Evolutionary conservation across 92 coral and sea anemone genomes (phyloP).

Genomic region (Zoanthus solanderi): DNA sequence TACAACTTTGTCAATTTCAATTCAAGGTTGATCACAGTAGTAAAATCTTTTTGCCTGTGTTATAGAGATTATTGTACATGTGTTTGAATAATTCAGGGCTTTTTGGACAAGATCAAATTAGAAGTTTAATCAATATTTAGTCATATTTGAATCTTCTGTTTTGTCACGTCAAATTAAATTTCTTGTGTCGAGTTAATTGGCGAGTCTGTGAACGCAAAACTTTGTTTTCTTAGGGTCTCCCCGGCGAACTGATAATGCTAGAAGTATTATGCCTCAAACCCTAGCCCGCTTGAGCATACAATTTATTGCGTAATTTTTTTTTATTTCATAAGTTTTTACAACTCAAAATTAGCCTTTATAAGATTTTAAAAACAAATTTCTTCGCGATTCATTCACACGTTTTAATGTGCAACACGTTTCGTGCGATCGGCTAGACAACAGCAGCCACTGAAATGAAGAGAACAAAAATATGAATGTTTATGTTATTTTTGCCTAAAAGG

Average conservation of each 20-base stretch:
- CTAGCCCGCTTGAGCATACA: constrained; percentile 1
- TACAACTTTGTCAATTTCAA: neutral
- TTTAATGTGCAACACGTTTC: too few species aligned
- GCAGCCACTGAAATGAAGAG: too few species aligned
- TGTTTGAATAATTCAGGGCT: neutral
- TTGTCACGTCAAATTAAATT: neutral
- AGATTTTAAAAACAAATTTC: neutral
- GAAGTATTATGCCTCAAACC: constrained; percentile 8
- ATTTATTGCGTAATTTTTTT: neutral
- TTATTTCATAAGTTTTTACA: neutral
- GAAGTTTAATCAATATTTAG: constrained; percentile 2
- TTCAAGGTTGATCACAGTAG: constrained; percentile 8
- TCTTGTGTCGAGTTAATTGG: neutral
- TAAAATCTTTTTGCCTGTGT: neutral
- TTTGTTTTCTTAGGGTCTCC: constrained; percentile 11
- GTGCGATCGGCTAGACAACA: too few species aligned
- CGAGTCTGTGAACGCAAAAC: constrained; percentile 4
- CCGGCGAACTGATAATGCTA: constrained; percentile 4
- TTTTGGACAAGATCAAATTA: constrained; percentile 8
- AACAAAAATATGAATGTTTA: too few species aligned
- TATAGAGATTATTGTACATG: neutral
- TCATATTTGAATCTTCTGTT: constrained; percentile 8
- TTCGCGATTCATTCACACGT: neutral
- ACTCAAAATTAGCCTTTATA: neutral
- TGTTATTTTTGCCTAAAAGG: too few species aligned